Conservation (phyloP, 2,888 invertebrate genomes). For the Ceraclea dissimilis region DNA sequence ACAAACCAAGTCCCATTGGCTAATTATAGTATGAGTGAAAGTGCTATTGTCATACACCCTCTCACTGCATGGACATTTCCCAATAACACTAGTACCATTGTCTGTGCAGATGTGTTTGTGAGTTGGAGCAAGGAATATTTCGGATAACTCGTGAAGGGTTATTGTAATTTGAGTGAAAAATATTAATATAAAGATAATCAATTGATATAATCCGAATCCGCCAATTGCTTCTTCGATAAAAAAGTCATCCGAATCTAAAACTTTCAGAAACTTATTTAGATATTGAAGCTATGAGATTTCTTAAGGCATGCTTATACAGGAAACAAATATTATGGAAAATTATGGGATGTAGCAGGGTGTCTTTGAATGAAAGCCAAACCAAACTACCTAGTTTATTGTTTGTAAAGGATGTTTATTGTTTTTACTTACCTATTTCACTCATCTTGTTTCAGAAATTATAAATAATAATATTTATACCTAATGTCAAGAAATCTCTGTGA, state of each 20-base stretch:
- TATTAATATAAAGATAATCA: constrained; percentile 39
- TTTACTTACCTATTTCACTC: too few relatives aligned
- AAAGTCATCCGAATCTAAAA: background rate
- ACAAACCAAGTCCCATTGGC: constrained; percentile 72
- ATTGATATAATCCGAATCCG: constrained; percentile 46
- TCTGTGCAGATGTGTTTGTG: constrained; percentile 33
- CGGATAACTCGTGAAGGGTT: constrained; percentile 45
- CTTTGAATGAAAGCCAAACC: too few relatives aligned
- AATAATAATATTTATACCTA: too few relatives aligned
- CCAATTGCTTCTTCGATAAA: constrained; percentile 41
- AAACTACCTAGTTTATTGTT: too few relatives aligned
- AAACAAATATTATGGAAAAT: too few relatives aligned
- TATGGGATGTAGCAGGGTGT: too few relatives aligned
- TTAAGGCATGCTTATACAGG: too few relatives aligned
- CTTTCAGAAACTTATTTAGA: too few relatives aligned
- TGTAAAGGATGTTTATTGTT: too few relatives aligned
- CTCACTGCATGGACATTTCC: constrained; percentile 47
- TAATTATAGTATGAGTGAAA: constrained; percentile 62
- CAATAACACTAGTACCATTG: constrained; percentile 29
- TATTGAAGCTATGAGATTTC: too few relatives aligned
- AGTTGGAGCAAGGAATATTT: constrained; percentile 44
- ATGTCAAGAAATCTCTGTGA: too few relatives aligned
- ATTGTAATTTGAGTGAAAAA: constrained; percentile 42
- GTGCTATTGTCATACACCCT: constrained; percentile 55
- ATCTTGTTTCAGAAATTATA: too few relatives aligned